Evolutionary conservation across 2,113 vertebrate genomes (phyloP), one percentile per base, ranked within the genome.

Genomic region (Limanda limanda): DNA sequence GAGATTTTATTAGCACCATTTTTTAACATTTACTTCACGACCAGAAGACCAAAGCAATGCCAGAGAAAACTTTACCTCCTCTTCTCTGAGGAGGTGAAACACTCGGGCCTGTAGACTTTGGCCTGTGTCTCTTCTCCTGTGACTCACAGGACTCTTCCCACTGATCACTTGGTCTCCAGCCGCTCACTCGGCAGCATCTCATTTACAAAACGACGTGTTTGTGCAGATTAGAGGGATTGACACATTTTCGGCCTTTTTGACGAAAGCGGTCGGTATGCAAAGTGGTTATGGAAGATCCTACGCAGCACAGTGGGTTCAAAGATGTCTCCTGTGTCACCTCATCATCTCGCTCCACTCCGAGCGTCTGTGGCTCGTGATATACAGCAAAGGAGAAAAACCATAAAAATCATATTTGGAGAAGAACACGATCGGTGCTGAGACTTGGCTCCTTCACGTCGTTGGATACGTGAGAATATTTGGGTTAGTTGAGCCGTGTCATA

Each of bases 71-170:
- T 15, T 61, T 57, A 25, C 18, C 15, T 23, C 62, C 37, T 31
- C 31, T 79, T 71, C 66, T 76, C 24, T 1, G 45, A 69, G 64
- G 75, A 68, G 77, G 75, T 78, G n/a, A 18, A 70, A 9, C 24
- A 3, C 21, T 63, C 3, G 0, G 45, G 40, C 24, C 24, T 81
- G 75, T 79, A 45, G 65, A 40, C 73, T 40, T 78, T 70, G 47
- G 27, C 42, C 0, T 14, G 2, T 0, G 35, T 74, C 35, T 8
- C 55, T 62, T 57, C 9, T 20, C 65, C 0, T 35, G 21, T 81
- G 81, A 90, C 71, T 91, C 76, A 83, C 13, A 23, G 4, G n/a
- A 57, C 21, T 48, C 63, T 86, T 87, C 74, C 74, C 78, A 80
- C 63, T 27, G 23, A 58, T 77, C 54, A 24, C 42, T 31, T 9